Evolutionary conservation across 2,113 vertebrate genomes (phyloP), one percentile per base, ranked within the genome.

Genomic region (Hydrolagus affinis): DNA sequence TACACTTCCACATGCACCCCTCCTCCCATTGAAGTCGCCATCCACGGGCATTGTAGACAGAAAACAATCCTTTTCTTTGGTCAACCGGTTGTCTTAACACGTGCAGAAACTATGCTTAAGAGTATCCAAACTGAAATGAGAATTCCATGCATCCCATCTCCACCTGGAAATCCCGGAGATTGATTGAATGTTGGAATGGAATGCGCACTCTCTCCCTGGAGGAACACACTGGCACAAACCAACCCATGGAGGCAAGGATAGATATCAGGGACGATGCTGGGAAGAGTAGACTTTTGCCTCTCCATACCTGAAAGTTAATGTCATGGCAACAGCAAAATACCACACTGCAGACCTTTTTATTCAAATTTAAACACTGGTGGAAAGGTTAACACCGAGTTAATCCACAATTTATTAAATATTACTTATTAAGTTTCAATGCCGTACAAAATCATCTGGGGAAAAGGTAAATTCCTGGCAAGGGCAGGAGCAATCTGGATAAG

Each of bases 321-420:
- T 44, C 44, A 44, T 68, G 60, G 12, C 25, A 83, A 66, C 44
- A 44, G n/a, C 17, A 32, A 66, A 32, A 30, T 66, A 19, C 62
- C 32, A 28, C 11, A 15, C 78, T 30, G 15, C 59, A 66, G 60
- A 15, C 78, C 64, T 80, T 25, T 80, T 23, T 64, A 25, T 68
- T 83, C 78, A 32, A 83, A 83, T 28, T 68, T 83, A 83, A 83
- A 75, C 9, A 68, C 44, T 83, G 25, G 60, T 32, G 62, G 30
- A 68, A 83, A 68, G 12, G n/a, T 15, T 78, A 62, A 25, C 62
- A 66, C 66, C 19, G 60, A 83, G 60, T 68, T 66, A 75, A 56
- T 56, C 73, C 56, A 75, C 30, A 19, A 75, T 56, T 75, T 56
- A 75, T 15, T 75, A 68, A 80, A 83, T 30, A 68, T 66, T 66